These are phyloP conservation scores for Cnemophilus loriae DNA, from an alignment of 2,113 vertebrate species.

Conservation along the genomic window DNA sequence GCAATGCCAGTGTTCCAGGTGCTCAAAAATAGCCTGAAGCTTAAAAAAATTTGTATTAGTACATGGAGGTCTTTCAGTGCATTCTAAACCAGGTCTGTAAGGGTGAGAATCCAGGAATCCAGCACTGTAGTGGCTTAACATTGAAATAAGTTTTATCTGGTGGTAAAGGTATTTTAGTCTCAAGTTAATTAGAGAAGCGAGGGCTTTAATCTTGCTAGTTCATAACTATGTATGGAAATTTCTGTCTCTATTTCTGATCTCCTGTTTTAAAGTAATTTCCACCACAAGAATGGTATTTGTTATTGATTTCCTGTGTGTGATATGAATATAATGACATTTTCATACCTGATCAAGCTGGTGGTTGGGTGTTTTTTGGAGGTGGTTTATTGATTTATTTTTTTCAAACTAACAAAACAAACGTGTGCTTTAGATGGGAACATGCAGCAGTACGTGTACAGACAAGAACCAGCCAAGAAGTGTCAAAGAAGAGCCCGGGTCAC, in stretches of 20 bases:
- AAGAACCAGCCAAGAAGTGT: constrained; percentile 75
- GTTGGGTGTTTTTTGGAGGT: background rate
- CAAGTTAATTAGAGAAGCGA: background rate
- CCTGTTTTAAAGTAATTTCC: background rate
- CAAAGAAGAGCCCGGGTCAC: constrained; percentile 49
- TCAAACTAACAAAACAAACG: background rate
- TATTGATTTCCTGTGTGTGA: background rate
- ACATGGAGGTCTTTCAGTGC: background rate
- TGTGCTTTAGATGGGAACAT: constrained; percentile 77
- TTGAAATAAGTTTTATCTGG: background rate
- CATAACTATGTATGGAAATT: background rate
- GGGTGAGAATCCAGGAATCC: background rate
- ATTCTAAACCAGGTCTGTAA: background rate
- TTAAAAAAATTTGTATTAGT: background rate
- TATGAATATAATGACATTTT: background rate
- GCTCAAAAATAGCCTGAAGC: background rate
- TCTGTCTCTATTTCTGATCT: background rate
- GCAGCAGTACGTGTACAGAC: constrained; percentile 88
- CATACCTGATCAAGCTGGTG: background rate
- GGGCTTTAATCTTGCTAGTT: background rate
- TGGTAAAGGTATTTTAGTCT: background rate
- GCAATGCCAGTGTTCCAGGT: background rate
- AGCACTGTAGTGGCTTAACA: background rate
- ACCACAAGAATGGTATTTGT: background rate
- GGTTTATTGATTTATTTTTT: background rate